phyloP scores from a whole-genome alignment of 2,888 invertebrate species.

The Himalopsyche tibetana region DNA sequence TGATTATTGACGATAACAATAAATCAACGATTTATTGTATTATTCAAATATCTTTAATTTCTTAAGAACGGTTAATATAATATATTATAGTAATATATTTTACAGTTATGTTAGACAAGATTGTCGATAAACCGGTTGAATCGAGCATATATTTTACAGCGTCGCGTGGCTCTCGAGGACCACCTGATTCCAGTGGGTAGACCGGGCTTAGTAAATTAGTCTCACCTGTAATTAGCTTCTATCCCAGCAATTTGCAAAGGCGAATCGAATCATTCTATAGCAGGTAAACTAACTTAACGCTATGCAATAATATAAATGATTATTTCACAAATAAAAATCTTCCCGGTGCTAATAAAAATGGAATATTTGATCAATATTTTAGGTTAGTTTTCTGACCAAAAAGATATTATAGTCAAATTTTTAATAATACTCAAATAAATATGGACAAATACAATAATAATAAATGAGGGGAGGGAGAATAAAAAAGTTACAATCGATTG shows the following conservation, averaged over 20 bases:
- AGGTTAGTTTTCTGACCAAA: no score
- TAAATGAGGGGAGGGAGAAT: no score
- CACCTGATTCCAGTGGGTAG: conserved; percentile 37
- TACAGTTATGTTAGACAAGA: conserved; percentile 28
- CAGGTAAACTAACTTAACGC: not conserved
- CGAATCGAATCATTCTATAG: not conserved
- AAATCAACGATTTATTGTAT: not conserved
- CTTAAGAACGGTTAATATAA: conserved; percentile 2
- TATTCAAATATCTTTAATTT: conserved; percentile 2
- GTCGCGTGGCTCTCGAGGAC: conserved; percentile 35
- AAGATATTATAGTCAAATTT: no score
- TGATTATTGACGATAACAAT: conserved; percentile 8
- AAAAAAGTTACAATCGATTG: no score
- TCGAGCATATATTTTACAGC: not conserved
- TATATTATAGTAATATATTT: not conserved
- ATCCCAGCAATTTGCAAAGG: conserved; percentile 21
- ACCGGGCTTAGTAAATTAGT: conserved; percentile 41
- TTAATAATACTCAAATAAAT: no score
- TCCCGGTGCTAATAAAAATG: no score
- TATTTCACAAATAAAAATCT: no score
- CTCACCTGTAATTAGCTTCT: conserved; percentile 18
- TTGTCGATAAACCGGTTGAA: conserved; percentile 37
- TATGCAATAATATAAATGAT: no score
- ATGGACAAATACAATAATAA: no score
- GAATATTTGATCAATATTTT: no score